Percentiles rank a stretch among this genome's conserved stretches.
Evolutionary conservation across 2,888 invertebrate genomes (phyloP).

Genomic region (Tipula helvola): DNA sequence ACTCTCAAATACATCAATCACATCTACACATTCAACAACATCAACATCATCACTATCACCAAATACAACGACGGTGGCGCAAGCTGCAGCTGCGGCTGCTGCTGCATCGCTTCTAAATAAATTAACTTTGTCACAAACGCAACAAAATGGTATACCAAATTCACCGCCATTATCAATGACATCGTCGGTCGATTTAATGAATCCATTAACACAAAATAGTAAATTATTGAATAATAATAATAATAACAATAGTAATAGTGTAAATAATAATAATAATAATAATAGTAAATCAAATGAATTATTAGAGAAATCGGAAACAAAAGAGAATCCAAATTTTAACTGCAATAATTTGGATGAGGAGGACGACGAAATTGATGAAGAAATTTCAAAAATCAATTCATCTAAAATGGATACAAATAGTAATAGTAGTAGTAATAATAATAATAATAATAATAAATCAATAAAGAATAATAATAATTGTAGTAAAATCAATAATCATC

Average conservation of each 20-base stretch:
- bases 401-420: not conserved
- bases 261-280: slow-evolving; percentile 13
- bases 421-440: slow-evolving; percentile 13
- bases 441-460: slow-evolving; percentile 17
- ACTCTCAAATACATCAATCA: slow-evolving; percentile 46
- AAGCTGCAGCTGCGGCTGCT: not conserved
- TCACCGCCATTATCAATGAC: slow-evolving; percentile 24
- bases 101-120: slow-evolving; percentile 15
- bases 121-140: slow-evolving; percentile 16
- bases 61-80: slow-evolving; percentile 8
- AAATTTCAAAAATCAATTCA: slow-evolving; percentile 7
- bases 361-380: not conserved
- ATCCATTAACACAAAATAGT: not conserved
- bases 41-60: slow-evolving; percentile 16
- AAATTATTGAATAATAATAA: slow-evolving; percentile 12
- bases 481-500: slow-evolving; percentile 15
- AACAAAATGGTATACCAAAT: slow-evolving; percentile 31
- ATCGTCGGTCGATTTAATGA: slow-evolving; percentile 20
- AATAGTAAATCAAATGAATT: slow-evolving; percentile 12
- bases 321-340: slow-evolving; percentile 7
- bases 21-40: slow-evolving; percentile 18
- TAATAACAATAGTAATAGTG: slow-evolving; percentile 17
- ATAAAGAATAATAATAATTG: slow-evolving; percentile 18
- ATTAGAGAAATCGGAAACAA: slow-evolving; percentile 6
- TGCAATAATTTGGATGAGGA: slow-evolving; percentile 14